phyloP scores from a whole-genome alignment of 2,797 vertebrate species.

The Podarcis siculus region DNA sequence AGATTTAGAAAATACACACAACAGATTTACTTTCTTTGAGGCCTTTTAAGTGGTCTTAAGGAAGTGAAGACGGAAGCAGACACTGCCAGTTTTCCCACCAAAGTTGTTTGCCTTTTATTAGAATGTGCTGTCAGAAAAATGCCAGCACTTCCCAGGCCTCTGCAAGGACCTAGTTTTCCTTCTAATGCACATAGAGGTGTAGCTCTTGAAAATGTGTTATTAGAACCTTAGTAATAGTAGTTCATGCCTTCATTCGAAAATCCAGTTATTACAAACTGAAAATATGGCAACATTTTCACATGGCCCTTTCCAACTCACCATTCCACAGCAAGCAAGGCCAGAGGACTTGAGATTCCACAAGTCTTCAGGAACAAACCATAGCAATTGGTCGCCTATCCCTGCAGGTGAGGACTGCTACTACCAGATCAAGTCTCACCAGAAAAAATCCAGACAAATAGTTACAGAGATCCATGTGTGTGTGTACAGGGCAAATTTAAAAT shows the following conservation, averaged over 20 bases:
- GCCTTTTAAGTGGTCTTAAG: slow-evolving; percentile 27
- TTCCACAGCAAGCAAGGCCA: too few species aligned
- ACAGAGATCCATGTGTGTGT: too few species aligned
- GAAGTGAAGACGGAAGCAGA: slow-evolving; percentile 32
- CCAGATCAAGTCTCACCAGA: too few species aligned
- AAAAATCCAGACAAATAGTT: not conserved
- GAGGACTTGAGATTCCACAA: too few species aligned
- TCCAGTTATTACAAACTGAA: not conserved
- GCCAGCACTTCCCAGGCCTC: slow-evolving; percentile 9
- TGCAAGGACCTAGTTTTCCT: slow-evolving; percentile 31
- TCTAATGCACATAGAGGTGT: slow-evolving; percentile 40
- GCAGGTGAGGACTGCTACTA: too few species aligned
- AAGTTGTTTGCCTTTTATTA: slow-evolving; percentile 51
- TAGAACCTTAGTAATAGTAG: slow-evolving; percentile 35
- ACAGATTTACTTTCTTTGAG: slow-evolving; percentile 17
- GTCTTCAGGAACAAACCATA: too few species aligned
- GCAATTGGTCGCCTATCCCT: too few species aligned
- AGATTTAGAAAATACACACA: slow-evolving; percentile 36
- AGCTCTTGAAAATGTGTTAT: not conserved
- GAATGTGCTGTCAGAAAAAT: slow-evolving; percentile 20
- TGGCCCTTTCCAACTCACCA: too few species aligned
- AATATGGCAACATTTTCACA: not conserved
- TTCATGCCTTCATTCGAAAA: not conserved
- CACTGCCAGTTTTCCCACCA: slow-evolving; percentile 45
- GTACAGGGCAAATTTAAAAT: too few species aligned